Conservation (phyloP, 2,797 vertebrate genomes). For the Hemitrygon akajei region DNA sequence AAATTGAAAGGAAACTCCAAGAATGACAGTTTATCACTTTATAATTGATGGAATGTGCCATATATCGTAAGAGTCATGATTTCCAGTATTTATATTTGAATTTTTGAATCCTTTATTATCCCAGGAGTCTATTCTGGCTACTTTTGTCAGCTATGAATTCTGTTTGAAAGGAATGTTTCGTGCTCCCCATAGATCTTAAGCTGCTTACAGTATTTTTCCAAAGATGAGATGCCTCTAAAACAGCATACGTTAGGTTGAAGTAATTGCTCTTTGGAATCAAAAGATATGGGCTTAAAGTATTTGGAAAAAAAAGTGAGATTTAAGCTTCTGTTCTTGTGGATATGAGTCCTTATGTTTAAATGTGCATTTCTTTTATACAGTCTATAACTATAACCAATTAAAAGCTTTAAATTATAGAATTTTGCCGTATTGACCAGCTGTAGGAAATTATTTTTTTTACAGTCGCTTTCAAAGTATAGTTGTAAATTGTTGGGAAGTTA, state of each 20-base stretch:
- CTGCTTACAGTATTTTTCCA: conserved; percentile 21
- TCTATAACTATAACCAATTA: neutral
- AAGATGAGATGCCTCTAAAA: neutral
- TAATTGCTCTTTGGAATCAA: neutral
- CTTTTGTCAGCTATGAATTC: conserved; percentile 18
- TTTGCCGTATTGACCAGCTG: neutral
- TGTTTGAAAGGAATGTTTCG: neutral
- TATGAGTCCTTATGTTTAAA: neutral
- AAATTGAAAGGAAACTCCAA: neutral
- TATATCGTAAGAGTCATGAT: neutral
- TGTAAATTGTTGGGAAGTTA: neutral
- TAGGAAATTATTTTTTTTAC: neutral
- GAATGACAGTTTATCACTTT: neutral
- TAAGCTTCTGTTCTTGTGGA: neutral
- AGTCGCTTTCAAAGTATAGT: neutral
- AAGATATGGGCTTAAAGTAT: conserved; percentile 7
- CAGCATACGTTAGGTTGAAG: neutral
- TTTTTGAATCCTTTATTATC: conserved; percentile 29
- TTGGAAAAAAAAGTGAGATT: neutral
- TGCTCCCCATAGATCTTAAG: conserved; percentile 1
- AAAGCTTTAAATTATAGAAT: neutral
- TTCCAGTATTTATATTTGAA: conserved; percentile 16
- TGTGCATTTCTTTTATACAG: neutral
- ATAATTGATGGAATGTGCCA: neutral
- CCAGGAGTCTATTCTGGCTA: conserved; percentile 1